Conservation (phyloP, 1,140 invertebrate genomes). For the Sitophilus oryzae region DNA sequence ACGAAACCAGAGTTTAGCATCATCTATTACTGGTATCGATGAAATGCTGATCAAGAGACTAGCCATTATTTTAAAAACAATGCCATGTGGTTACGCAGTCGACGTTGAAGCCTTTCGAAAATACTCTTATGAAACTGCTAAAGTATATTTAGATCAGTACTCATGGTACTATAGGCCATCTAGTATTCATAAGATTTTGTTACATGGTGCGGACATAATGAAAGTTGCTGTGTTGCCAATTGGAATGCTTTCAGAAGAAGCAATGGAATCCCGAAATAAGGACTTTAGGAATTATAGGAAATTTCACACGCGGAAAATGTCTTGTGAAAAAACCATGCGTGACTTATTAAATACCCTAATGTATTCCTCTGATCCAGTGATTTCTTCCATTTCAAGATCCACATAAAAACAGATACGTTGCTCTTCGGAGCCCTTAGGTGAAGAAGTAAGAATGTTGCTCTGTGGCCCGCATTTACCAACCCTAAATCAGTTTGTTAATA, state of each 20-base stretch:
- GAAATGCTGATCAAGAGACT: slow-evolving; percentile 15
- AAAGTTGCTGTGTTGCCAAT: too few relatives aligned
- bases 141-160: slow-evolving; percentile 33
- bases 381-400: too few relatives aligned
- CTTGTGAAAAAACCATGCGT: neutral
- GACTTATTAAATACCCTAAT: neutral
- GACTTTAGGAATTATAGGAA: too few relatives aligned
- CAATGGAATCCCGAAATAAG: slow-evolving; percentile 19
- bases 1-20: too few relatives aligned
- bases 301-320: slow-evolving; percentile 15
- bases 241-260: too few relatives aligned
- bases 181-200: slow-evolving; percentile 40
- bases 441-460: too few relatives aligned
- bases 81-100: slow-evolving; percentile 5
- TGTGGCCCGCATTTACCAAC: too few relatives aligned
- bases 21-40: slow-evolving; percentile 19
- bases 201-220: slow-evolving; percentile 29
- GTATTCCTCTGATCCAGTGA: neutral
- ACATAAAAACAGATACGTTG: neutral
- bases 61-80: slow-evolving; percentile 4
- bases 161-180: slow-evolving; percentile 38
- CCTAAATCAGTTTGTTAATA: too few relatives aligned
- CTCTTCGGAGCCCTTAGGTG: too few relatives aligned
- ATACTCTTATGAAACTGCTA: too few relatives aligned
- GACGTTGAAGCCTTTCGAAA: slow-evolving; percentile 9